Evolutionary conservation across 1,140 invertebrate species (phyloP), one percentile per base, ranked within the genome.

Genomic region (Anagrus nilaparvatae): DNA sequence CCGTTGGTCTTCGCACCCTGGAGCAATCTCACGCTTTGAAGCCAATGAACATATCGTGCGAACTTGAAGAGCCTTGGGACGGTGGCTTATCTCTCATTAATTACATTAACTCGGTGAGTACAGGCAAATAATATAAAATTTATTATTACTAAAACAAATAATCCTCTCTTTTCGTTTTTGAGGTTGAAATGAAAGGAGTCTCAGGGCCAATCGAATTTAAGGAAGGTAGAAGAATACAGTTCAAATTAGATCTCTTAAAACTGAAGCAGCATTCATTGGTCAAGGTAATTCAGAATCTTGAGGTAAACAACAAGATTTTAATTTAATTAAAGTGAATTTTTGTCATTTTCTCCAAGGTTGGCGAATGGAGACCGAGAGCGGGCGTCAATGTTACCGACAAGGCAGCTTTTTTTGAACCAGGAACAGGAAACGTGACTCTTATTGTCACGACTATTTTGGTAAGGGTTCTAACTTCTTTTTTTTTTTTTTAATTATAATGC

Each of bases 61-160:
- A 82, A 52, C 69, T 74, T 17, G 80, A 84, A 57, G 69, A 74
- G 44, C 78, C 83, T 1, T 87, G 84, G 84, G 73, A 78, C 28
- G 80, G 81, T 23, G 85, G 84, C n/a, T 74, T 81, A 28, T 82
- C 79, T 47, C 74, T 87, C 29, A 78, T 84, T 52, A 87, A 89
- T 63, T 87, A 86, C 64, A 81, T 83, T 50, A 81, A 81, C 63
- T 72, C 79, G 49, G 80, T 83, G 61, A 75, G 75, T 68, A 44
- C 21, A 30, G n/a, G n/a, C n/a, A n/a, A n/a, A n/a, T n/a, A n/a
- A n/a, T n/a, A n/a, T n/a, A n/a, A n/a, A n/a, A n/a, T n/a, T n/a
- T n/a, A n/a, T n/a, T n/a, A n/a, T 6, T 8, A 27, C 12, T 27
- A 27, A 7, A n/a, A 6, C 24, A 27, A 27, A 7, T 27, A n/a